A percentile compares a stretch with the other conserved stretches of the same genome.
These are phyloP conservation scores for Chiloscyllium punctatum DNA, from an alignment of 2,797 vertebrate genomes.

Conservation along the genomic window DNA sequence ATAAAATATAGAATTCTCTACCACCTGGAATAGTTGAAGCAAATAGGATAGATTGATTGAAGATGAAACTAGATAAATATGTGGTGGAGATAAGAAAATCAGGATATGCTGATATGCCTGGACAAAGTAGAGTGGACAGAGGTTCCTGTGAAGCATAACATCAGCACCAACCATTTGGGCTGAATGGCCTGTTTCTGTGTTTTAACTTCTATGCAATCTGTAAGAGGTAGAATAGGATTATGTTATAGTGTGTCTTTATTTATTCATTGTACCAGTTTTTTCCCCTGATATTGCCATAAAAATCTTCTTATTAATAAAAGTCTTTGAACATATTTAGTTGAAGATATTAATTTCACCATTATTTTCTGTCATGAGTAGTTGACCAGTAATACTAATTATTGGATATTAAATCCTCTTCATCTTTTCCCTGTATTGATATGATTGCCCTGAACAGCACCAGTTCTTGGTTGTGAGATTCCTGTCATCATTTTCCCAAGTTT, in stretches of 20 bases:
- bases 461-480: constrained; percentile 8
- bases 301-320: neutral
- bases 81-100: neutral
- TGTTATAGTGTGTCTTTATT: neutral
- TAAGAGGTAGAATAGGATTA: neutral
- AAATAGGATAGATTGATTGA: neutral
- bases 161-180: neutral
- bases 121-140: neutral
- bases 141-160: neutral
- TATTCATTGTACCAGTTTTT: neutral
- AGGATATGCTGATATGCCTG: neutral
- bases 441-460: constrained; percentile 3
- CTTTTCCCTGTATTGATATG: neutral
- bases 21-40: neutral
- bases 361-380: neutral
- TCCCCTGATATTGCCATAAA: neutral
- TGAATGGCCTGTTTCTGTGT: neutral
- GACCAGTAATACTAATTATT: neutral
- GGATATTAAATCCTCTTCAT: neutral
- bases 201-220: neutral
- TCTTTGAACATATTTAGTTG: neutral
- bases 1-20: neutral
- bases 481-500: constrained; percentile 15
- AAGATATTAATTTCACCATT: neutral
- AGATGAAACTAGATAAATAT: neutral